A percentile compares a stretch with the other conserved stretches of the same genome.
Evolutionary conservation across 23 tunicate genomes (phyloP).

Genomic region (Trididemnum clinides): DNA sequence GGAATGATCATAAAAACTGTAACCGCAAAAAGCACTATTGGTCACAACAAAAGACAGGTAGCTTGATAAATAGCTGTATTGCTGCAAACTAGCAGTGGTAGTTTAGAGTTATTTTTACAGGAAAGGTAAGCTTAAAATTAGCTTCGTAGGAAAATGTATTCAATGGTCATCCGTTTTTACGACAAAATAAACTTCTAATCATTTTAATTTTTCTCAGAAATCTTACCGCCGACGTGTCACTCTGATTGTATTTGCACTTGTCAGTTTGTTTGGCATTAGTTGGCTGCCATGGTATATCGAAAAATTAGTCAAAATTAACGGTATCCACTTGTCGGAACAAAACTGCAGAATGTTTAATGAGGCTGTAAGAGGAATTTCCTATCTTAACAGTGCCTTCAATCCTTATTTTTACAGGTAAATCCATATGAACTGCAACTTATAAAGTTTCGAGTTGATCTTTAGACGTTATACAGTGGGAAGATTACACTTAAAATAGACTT

Average conservation of each 20-base stretch:
- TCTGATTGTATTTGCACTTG: slow-evolving; percentile 74
- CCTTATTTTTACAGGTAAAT: slow-evolving; percentile 94
- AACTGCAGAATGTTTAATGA: slow-evolving; percentile 43
- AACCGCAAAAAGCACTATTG: slow-evolving; percentile 48
- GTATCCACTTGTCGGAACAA: slow-evolving; percentile 20
- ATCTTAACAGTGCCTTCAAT: slow-evolving; percentile 91
- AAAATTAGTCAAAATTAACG: slow-evolving; percentile 49
- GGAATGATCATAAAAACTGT: slow-evolving; percentile 78
- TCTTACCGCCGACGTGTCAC: slow-evolving; percentile 86
- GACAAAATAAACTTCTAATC: no score
- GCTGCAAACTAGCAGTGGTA: no score
- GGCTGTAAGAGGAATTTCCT: slow-evolving; percentile 70
- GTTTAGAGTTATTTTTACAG: no score
- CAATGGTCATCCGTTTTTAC: no score
- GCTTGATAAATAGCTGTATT: no score
- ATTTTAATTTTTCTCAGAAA: slow-evolving; percentile 44
- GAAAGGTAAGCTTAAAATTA: no score
- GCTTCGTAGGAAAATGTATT: no score
- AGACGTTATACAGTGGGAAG: no score
- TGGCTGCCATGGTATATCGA: slow-evolving; percentile 94
- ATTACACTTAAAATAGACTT: no score
- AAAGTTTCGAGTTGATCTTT: no score
- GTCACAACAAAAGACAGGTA: slow-evolving; percentile 58
- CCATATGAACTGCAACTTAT: no score
- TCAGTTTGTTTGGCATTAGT: slow-evolving; percentile 60